Percentiles rank a stretch among this genome's conserved stretches.
Conservation (phyloP, 2,888 invertebrate genomes). For the Tetragonula carbonaria region DNA sequence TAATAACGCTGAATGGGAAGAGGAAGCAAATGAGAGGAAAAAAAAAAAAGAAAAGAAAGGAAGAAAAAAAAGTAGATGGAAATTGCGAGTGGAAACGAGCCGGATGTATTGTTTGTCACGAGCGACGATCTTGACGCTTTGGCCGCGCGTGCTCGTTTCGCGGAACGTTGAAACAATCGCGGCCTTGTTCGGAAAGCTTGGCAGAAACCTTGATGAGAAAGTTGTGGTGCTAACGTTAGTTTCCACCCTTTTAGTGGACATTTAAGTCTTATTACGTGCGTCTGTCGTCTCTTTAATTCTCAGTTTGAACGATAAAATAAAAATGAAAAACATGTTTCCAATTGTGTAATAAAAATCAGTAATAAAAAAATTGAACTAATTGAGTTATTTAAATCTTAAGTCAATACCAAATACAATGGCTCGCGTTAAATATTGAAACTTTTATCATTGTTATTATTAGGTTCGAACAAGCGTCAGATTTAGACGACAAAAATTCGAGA, state of each 20-base stretch:
- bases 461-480: no score
- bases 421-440: no score
- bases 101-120: constrained; percentile 49
- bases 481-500: no score
- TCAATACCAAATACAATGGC: no score
- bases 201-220: constrained; percentile 18
- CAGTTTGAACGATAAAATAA: no score
- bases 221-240: not conserved
- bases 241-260: not conserved
- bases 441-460: no score
- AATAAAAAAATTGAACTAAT: no score
- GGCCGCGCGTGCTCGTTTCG: constrained; percentile 15
- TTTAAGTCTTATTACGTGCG: not conserved
- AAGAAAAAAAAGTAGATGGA: constrained; percentile 3
- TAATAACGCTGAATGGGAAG: constrained; percentile 30
- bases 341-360: no score
- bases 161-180: constrained; percentile 13
- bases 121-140: constrained; percentile 21
- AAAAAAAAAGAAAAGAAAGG: not conserved
- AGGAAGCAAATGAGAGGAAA: constrained; percentile 9
- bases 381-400: no score
- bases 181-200: constrained; percentile 23
- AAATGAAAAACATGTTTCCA: no score
- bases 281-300: no score
- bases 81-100: constrained; percentile 29